Evolutionary conservation across 2,888 invertebrate genomes (phyloP).

Genomic region (Ornithoptera alexandrae): DNA sequence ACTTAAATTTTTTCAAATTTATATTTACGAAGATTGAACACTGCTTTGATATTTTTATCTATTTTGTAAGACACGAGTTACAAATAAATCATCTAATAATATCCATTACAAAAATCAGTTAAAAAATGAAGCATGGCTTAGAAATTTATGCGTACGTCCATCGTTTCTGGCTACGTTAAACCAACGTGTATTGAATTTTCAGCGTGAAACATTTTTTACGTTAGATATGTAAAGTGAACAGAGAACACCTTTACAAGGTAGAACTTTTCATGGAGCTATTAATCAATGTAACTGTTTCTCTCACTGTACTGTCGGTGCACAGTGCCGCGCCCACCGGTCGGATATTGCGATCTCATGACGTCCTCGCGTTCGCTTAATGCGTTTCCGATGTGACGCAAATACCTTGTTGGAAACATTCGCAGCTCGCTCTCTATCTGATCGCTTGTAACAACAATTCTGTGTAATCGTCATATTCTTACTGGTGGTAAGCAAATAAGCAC

Average conservation of each 20-base stretch:
- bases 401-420: constrained; percentile 55
- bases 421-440: constrained; percentile 17
- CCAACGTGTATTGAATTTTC: background rate
- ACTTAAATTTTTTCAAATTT: too few species aligned
- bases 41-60: too few species aligned
- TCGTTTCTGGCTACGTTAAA: too few species aligned
- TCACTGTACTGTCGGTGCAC: constrained; percentile 33
- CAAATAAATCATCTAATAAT: too few species aligned
- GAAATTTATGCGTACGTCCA: too few species aligned
- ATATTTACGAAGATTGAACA: too few species aligned
- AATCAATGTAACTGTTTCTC: constrained; percentile 16
- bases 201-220: background rate
- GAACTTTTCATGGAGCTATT: constrained; percentile 4
- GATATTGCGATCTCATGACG: constrained; percentile 72
- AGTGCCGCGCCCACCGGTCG: constrained; percentile 48
- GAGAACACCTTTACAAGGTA: background rate
- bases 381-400: constrained; percentile 77
- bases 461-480: too few species aligned
- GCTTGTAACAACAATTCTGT: background rate
- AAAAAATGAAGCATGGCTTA: too few species aligned
- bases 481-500: too few species aligned
- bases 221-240: background rate
- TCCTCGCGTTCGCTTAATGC: constrained; percentile 66
- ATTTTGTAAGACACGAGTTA: too few species aligned
- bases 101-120: too few species aligned